Evolutionary conservation across 1,140 invertebrate genomes (phyloP), one percentile per base, ranked within the genome.

Genomic region (Orius insidiosus): DNA sequence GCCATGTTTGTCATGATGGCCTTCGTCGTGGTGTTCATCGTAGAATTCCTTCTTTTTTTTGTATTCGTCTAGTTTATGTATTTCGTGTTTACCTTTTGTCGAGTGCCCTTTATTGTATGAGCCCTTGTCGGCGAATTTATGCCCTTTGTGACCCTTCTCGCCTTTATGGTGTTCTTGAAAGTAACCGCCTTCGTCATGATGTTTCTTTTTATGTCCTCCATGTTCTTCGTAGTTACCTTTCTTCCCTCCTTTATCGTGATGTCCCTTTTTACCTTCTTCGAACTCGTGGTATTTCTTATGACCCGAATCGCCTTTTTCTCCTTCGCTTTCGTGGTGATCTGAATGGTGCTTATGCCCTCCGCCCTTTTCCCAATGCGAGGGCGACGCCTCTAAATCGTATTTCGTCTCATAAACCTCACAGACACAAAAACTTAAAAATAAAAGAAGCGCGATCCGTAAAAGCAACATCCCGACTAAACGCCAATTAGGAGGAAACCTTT

Each of bases 11-110:
- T 72, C 66, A 52, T 76, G 72, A 49, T 71, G 70, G 34, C 71
- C 73, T 48, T 63, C 66, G 51, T 74, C 70, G 56, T 75, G 72
- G 54, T 74, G 68, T 58, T 75, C 72, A 53, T 74, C 71, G 60
- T 71, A 74, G 65, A 74, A 75, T 56, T 78, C 71, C 48, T 77
- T 76, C 47, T 78, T 70, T 54, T 79, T 80, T 55, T 78, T 76
- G 59, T 67, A 78, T 55, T 79, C 76, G 59, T 80, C 76, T 46
- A 76, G 58, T 53, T 80, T 77, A 56, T 78, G 73, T 1, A 78
- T 67, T 51, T 77, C 73, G 55, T 79, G 76, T 50, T 72, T 71
- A 16, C 72, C 72, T 52, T n/a, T 71, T 43, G 69, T 72, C 60
- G 68, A 68, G 57, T 74, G 71, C 1, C 72, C 73, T 58, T 75